phyloP scores from a whole-genome alignment of 2,113 vertebrate species.

The Hemichromis elongatus region DNA sequence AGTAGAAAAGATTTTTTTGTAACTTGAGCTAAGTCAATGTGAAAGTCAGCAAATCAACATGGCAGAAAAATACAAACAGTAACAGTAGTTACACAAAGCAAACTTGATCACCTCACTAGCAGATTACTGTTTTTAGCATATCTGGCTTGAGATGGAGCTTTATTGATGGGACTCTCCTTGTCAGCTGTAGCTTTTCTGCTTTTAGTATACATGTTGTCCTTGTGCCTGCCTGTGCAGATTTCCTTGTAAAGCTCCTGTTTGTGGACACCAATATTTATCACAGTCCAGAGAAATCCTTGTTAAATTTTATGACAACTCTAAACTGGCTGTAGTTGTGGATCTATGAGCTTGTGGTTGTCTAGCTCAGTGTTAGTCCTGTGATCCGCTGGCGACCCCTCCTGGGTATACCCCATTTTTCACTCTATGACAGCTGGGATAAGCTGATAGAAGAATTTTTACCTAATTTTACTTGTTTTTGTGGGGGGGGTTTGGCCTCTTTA shows the following conservation, averaged over 20 bases:
- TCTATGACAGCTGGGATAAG: background rate
- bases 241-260: background rate
- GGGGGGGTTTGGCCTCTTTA: fast-evolving
- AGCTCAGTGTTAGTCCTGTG: background rate
- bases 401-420: background rate
- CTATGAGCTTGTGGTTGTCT: fast-evolving
- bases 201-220: background rate
- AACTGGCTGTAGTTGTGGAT: background rate
- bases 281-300: background rate
- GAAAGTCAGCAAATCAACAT: too few relatives aligned
- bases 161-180: too few relatives aligned
- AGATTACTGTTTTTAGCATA: too few relatives aligned
- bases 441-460: background rate
- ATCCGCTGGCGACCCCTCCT: background rate
- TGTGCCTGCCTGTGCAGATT: background rate
- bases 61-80: too few relatives aligned
- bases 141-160: too few relatives aligned
- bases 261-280: background rate
- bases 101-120: too few relatives aligned
- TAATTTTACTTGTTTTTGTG: background rate
- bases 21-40: too few relatives aligned
- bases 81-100: too few relatives aligned
- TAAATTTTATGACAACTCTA: background rate
- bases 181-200: too few relatives aligned
- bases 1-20: too few relatives aligned